Evolutionary conservation across 2,113 vertebrate genomes (phyloP).

Genomic region (Anthoscopus minutus): DNA sequence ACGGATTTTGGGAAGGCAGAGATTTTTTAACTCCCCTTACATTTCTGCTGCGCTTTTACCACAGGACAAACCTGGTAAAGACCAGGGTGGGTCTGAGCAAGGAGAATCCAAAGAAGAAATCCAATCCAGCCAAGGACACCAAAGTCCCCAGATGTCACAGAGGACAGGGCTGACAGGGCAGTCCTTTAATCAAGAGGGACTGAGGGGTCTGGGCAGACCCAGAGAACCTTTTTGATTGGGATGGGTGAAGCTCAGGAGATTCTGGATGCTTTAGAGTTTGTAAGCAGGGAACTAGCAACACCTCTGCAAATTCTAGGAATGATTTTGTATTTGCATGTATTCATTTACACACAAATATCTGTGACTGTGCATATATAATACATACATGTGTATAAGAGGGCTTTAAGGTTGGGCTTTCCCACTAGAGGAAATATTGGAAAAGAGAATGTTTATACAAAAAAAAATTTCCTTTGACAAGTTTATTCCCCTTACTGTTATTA

Average conservation of each 20-base stretch:
- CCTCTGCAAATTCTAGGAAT: background rate
- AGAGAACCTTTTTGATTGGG: background rate
- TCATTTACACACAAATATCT: background rate
- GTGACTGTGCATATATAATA: background rate
- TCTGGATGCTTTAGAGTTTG: background rate
- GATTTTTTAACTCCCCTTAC: background rate
- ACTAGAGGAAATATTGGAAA: constrained; percentile 24
- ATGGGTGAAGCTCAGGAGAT: background rate
- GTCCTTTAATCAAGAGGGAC: background rate
- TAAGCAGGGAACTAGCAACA: background rate
- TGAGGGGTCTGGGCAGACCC: background rate
- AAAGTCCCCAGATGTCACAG: background rate
- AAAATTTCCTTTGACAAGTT: background rate
- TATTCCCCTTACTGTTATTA: background rate
- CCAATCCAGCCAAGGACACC: background rate
- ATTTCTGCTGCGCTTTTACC: background rate
- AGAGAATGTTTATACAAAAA: constrained; percentile 28
- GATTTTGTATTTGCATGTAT: background rate
- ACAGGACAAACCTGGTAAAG: background rate
- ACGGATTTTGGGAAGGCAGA: background rate
- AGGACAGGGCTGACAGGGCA: background rate
- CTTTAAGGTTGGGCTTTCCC: background rate
- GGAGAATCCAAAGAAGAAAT: background rate
- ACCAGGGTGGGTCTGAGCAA: background rate
- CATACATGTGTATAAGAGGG: background rate